Conservation (phyloP, 2,888 invertebrate genomes). For the Rhamnusium bicolor region DNA sequence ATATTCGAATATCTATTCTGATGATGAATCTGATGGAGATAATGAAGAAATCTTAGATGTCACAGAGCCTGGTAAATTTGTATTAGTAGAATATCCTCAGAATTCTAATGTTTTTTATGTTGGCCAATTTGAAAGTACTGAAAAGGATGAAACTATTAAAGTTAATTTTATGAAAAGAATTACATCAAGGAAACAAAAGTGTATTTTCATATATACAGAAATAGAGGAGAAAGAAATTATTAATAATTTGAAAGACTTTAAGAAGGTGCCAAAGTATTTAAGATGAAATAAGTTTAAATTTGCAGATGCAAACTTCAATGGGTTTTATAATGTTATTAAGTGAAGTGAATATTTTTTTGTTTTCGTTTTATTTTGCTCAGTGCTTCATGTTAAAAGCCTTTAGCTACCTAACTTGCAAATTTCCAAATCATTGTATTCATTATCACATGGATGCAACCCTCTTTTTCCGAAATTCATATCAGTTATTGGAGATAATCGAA, state of each 20-base stretch:
- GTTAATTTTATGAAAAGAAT: background rate
- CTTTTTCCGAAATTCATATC: background rate
- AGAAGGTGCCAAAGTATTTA: background rate
- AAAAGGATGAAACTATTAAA: background rate
- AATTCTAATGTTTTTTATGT: background rate
- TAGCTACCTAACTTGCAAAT: too few relatives aligned
- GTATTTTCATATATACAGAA: background rate
- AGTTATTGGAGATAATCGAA: background rate
- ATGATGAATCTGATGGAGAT: background rate
- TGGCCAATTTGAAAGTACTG: background rate
- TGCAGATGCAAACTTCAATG: conserved; percentile 1
- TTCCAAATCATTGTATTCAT: too few relatives aligned
- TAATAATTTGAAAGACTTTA: background rate
- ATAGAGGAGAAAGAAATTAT: background rate
- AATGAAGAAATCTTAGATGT: background rate
- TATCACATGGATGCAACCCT: too few relatives aligned
- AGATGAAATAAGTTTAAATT: background rate
- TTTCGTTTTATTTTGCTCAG: background rate
- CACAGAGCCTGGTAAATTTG: background rate
- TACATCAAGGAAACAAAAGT: background rate
- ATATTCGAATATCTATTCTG: background rate
- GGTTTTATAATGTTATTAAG: background rate
- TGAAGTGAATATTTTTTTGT: background rate
- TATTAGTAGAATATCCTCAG: conserved; percentile 3
- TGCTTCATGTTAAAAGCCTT: too few relatives aligned